These are phyloP conservation scores for Gonocerus acuteangulatus DNA, from an alignment of 2,888 invertebrate genomes.

Conservation along the genomic window DNA sequence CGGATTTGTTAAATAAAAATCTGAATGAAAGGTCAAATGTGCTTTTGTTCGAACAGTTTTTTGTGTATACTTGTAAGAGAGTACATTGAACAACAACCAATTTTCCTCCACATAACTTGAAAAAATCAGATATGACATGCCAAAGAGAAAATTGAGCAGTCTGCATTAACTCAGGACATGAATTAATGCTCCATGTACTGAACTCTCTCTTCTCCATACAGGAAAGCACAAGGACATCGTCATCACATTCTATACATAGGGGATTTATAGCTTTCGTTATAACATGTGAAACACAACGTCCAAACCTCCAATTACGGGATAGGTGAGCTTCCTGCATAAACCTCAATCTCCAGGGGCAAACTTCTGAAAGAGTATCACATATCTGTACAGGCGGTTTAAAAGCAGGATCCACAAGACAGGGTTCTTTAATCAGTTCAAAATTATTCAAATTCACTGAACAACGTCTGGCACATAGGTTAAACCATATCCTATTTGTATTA, in stretches of 20 bases:
- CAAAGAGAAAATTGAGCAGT: constrained; percentile 28
- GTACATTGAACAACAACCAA: constrained; percentile 34
- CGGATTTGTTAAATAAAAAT: constrained; percentile 29
- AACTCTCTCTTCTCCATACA: constrained; percentile 23
- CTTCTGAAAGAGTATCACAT: constrained; percentile 19
- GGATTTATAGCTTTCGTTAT: constrained; percentile 12
- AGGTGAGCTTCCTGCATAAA: constrained; percentile 33
- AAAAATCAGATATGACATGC: constrained; percentile 30
- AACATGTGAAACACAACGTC: constrained; percentile 16
- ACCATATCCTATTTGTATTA: constrained; percentile 34
- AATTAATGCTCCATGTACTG: constrained; percentile 24
- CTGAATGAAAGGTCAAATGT: constrained; percentile 17
- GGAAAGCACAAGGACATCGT: constrained; percentile 14
- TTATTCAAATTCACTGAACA: constrained; percentile 12
- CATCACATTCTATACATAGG: constrained; percentile 17
- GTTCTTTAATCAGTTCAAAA: constrained; percentile 17
- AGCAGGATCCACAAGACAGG: constrained; percentile 23
- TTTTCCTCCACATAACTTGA: constrained; percentile 26
- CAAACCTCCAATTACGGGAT: constrained; percentile 30
- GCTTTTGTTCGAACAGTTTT: constrained; percentile 4
- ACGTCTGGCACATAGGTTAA: constrained; percentile 25
- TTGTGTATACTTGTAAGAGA: constrained; percentile 32
- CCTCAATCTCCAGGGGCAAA: constrained; percentile 31
- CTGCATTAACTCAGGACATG: constrained; percentile 16
- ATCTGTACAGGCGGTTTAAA: constrained; percentile 10